A percentile compares a stretch with the other conserved stretches of the same genome.
These are phyloP conservation scores for Chiloscyllium plagiosum DNA, from an alignment of 2,113 vertebrate genomes.

Conservation along the genomic window DNA sequence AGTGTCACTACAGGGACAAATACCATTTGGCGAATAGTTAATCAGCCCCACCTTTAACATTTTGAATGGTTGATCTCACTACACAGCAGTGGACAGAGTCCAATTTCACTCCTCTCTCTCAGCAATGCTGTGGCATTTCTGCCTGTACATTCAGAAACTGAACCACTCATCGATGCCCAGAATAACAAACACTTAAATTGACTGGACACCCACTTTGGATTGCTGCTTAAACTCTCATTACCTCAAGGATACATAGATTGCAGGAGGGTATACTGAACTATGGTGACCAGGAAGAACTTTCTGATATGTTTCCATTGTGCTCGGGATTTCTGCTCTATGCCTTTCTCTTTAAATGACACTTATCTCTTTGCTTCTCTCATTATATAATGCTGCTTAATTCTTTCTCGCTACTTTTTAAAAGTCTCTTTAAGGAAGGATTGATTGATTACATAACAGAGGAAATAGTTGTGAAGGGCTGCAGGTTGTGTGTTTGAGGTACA, in stretches of 20 bases:
- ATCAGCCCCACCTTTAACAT: neutral
- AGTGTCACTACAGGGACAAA: neutral
- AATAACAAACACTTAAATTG: neutral
- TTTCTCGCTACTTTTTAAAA: neutral
- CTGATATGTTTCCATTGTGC: neutral
- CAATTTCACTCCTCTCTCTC: neutral
- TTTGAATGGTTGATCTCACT: neutral
- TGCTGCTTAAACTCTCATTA: neutral
- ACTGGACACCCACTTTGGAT: neutral
- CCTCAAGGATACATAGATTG: neutral
- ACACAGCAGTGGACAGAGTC: neutral
- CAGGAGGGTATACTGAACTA: neutral
- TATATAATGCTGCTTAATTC: neutral
- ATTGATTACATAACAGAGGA: neutral
- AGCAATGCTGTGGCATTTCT: neutral
- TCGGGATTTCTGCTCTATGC: neutral
- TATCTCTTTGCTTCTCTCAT: neutral
- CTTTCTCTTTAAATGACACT: neutral
- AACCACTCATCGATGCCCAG: neutral
- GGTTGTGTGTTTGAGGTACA: neutral
- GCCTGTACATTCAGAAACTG: neutral
- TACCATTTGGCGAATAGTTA: neutral
- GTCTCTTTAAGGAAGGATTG: neutral
- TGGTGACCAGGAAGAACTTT: neutral
- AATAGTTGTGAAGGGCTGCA: neutral